A percentile compares a stretch with the other conserved stretches of the same genome.
These are phyloP conservation scores for Alentia gelatinosa DNA, from an alignment of 2,888 invertebrate genomes.

Conservation along the genomic window DNA sequence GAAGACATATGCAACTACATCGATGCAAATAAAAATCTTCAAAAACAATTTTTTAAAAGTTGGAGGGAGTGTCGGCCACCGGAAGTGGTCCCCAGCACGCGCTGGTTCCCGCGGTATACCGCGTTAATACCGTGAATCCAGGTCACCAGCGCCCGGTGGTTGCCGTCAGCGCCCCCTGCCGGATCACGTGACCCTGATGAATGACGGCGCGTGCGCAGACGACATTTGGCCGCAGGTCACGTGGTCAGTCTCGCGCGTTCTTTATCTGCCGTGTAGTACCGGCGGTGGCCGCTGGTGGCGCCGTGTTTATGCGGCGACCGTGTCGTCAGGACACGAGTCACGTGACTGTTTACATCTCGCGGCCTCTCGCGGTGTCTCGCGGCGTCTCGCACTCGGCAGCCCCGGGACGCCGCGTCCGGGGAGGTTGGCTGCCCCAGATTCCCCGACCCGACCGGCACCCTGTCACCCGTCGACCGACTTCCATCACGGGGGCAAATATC, in stretches of 20 bases:
- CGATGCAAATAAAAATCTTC: too few species aligned
- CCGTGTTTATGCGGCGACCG: neutral
- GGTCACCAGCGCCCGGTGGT: too few species aligned
- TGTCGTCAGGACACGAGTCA: slow-evolving; percentile 11
- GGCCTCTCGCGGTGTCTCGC: neutral
- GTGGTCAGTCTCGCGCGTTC: neutral
- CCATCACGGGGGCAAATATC: too few species aligned
- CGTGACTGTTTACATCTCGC: neutral
- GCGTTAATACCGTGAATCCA: too few species aligned
- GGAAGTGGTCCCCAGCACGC: too few species aligned
- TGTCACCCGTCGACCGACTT: too few species aligned
- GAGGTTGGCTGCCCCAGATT: neutral
- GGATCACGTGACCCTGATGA: slow-evolving; percentile 4
- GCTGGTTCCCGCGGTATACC: too few species aligned
- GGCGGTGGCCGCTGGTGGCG: neutral
- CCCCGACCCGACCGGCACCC: too few species aligned
- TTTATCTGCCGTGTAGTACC: neutral
- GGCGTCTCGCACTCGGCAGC: neutral
- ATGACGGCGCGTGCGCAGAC: slow-evolving; percentile 19
- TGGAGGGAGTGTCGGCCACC: too few species aligned
- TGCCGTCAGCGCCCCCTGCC: neutral
- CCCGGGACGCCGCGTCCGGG: neutral
- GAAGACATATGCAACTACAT: too few species aligned
- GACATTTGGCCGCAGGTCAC: neutral
- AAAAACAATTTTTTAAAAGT: too few species aligned